Evolutionary conservation across 2,113 vertebrate species (phyloP).

Genomic region (Eulacestoma nigropectus): DNA sequence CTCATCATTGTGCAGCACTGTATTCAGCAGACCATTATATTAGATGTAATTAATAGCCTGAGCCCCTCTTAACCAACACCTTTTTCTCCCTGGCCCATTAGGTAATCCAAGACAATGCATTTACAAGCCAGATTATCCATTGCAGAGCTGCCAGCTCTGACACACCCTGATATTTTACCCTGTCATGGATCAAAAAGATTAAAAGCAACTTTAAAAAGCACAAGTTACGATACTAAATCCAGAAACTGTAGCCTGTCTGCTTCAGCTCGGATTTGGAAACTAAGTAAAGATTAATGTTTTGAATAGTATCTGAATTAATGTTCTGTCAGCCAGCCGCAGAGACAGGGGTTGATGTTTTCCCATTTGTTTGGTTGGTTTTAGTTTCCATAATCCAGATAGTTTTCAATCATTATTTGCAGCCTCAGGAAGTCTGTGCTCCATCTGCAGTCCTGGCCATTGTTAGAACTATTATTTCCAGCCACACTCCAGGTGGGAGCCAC

Average conservation of each 20-base stretch:
- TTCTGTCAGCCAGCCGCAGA: neutral
- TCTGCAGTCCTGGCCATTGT: neutral
- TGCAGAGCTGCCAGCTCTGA: neutral
- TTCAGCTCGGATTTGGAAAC: conserved; percentile 19
- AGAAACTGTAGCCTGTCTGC: neutral
- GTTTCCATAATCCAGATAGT: neutral
- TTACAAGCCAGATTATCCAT: neutral
- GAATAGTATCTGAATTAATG: neutral
- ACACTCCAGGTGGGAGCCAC: neutral
- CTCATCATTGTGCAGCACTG: neutral
- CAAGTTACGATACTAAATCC: neutral
- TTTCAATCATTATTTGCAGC: neutral
- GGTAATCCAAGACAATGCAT: neutral
- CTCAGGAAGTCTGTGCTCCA: neutral
- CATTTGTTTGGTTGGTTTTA: neutral
- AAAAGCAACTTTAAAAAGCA: conserved; percentile 7
- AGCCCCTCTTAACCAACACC: neutral
- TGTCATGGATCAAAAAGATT: conserved; percentile 15
- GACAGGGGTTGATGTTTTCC: neutral
- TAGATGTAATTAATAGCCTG: neutral
- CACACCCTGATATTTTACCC: neutral
- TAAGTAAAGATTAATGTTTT: conserved; percentile 24
- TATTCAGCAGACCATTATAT: neutral
- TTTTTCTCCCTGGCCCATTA: neutral
- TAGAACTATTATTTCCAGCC: neutral